phyloP scores from a whole-genome alignment of 2,113 vertebrate species.

The Helogale parvula region DNA sequence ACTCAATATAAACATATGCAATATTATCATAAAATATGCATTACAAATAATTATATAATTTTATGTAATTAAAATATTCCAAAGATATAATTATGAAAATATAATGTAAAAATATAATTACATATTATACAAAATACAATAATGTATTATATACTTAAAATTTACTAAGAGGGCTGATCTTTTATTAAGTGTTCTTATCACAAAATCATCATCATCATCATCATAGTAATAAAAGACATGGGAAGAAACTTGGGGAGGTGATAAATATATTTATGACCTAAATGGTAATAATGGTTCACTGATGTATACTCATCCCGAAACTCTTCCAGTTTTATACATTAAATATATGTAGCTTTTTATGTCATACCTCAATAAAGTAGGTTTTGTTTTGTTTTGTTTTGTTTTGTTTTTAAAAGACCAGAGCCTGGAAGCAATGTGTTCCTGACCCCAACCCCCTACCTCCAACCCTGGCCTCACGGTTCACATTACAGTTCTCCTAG shows the following conservation, averaged over 20 bases:
- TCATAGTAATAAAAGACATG: background rate
- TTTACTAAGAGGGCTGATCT: background rate
- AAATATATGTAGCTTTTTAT: background rate
- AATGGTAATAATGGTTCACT: background rate
- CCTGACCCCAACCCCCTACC: background rate
- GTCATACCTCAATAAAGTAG: background rate
- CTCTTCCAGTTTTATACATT: background rate
- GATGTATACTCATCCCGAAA: background rate
- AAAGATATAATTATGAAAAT: background rate
- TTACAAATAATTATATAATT: background rate
- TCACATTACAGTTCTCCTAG: background rate
- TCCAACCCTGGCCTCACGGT: background rate
- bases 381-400: background rate
- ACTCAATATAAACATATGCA: background rate
- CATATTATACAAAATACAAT: background rate
- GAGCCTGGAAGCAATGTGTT: background rate
- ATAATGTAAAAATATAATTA: background rate
- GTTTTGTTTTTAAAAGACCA: background rate
- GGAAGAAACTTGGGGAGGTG: background rate
- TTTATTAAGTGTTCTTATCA: background rate
- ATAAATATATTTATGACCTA: background rate
- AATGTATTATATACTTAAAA: background rate
- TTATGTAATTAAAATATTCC: background rate
- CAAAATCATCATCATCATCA: background rate
- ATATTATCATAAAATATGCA: background rate